Evolutionary conservation across 2,797 vertebrate genomes (phyloP).

Genomic region (Acanthis flammea): DNA sequence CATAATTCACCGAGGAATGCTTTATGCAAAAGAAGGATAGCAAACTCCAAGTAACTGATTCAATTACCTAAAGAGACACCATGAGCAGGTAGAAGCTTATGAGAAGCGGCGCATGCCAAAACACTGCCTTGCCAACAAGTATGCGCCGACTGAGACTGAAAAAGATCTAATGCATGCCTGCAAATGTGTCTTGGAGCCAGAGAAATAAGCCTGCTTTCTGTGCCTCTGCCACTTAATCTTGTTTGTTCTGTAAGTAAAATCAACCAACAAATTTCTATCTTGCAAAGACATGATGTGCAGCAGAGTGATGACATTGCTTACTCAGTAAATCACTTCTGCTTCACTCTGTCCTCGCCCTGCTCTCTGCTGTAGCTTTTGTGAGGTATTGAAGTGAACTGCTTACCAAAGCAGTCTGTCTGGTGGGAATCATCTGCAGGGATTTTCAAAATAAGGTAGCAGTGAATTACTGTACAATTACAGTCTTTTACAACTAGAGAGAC

Average conservation of each 20-base stretch:
- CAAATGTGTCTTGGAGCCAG: neutral
- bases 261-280: neutral
- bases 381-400: constrained; percentile 59
- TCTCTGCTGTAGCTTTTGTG: constrained; percentile 36
- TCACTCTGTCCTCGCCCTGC: neutral
- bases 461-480: constrained; percentile 29
- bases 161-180: neutral
- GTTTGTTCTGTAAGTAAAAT: constrained; percentile 5
- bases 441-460: constrained; percentile 47
- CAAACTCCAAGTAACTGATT: neutral
- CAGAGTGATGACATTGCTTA: constrained; percentile 38
- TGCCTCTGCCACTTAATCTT: neutral
- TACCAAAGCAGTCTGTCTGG: constrained; percentile 57
- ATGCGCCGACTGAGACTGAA: accelerated
- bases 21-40: neutral
- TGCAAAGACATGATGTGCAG: constrained; percentile 22
- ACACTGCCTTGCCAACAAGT: neutral
- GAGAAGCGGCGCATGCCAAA: neutral
- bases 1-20: neutral
- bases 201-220: neutral
- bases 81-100: neutral
- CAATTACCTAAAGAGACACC: neutral
- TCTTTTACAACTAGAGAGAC: neutral
- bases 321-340: constrained; percentile 56
- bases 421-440: constrained; percentile 27